Conservation (phyloP, 2,888 invertebrate species). For the Callinectes sapidus region DNA sequence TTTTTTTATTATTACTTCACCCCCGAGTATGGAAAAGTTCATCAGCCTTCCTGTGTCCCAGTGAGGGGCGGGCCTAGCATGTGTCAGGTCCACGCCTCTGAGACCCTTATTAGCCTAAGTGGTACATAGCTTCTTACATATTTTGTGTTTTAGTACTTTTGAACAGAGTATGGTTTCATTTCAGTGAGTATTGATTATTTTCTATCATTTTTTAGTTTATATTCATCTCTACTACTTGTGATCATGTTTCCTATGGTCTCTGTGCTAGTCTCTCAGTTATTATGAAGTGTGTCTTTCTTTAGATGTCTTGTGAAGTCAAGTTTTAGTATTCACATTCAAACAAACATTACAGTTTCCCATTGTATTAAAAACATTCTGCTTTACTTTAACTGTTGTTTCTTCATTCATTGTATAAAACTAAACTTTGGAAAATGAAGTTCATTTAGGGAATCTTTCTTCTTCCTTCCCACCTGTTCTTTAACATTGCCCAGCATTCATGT, state of each 20-base stretch:
- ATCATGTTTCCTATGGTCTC: not conserved
- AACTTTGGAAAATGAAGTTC: not conserved
- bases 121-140: constrained; percentile 13
- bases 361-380: not conserved
- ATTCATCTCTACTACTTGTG: not conserved
- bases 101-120: not conserved
- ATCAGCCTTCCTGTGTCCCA: not conserved
- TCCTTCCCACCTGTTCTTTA: not conserved
- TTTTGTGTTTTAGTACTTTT: not conserved
- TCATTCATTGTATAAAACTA: not conserved
- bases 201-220: not conserved
- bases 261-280: not conserved
- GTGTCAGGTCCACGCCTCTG: not conserved
- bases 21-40: not conserved
- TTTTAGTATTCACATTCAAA: not conserved
- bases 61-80: not conserved
- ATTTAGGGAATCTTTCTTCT: not conserved
- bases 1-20: not conserved
- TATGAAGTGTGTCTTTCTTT: not conserved
- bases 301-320: not conserved
- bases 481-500: not conserved
- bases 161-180: not conserved
- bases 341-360: not conserved
- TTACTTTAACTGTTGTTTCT: not conserved
- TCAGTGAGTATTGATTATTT: not conserved